A percentile compares a stretch with the other conserved stretches of the same genome.
Conservation (phyloP, 1,140 invertebrate genomes). For the Hyphantria cunea region DNA sequence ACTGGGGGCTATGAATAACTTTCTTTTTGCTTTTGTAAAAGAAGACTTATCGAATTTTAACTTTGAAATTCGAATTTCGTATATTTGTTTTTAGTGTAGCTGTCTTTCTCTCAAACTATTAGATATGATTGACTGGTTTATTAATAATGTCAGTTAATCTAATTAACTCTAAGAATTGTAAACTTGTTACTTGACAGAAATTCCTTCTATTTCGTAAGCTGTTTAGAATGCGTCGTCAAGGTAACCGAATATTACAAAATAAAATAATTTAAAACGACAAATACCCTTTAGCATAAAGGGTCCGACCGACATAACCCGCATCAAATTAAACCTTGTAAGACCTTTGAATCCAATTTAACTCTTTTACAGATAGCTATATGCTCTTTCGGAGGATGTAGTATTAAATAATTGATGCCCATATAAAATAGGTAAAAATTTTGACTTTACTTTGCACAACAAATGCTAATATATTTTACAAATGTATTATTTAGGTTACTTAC, state of each 20-base stretch:
- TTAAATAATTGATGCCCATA: constrained; percentile 59
- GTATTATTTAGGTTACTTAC: not conserved
- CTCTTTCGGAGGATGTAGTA: constrained; percentile 33
- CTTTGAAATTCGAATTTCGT: not conserved
- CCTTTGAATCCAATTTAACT: constrained; percentile 62
- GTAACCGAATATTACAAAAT: constrained; percentile 23
- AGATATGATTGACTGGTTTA: too few relatives aligned
- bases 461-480: constrained; percentile 39
- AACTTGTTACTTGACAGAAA: too few relatives aligned
- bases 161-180: too few relatives aligned
- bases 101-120: too few relatives aligned
- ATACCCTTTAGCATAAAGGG: constrained; percentile 42
- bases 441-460: constrained; percentile 45
- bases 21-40: too few relatives aligned
- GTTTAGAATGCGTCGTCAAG: not conserved
- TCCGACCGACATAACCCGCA: constrained; percentile 42
- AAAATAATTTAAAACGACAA: constrained; percentile 46
- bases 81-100: not conserved
- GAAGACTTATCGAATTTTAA: too few relatives aligned
- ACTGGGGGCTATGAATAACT: constrained; percentile 13
- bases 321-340: constrained; percentile 52
- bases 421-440: constrained; percentile 58
- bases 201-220: too few relatives aligned
- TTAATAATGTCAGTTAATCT: too few relatives aligned
- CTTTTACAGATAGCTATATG: constrained; percentile 50